Evolutionary conservation across 1,140 invertebrate genomes (phyloP).

Genomic region (Drosophila erecta): DNA sequence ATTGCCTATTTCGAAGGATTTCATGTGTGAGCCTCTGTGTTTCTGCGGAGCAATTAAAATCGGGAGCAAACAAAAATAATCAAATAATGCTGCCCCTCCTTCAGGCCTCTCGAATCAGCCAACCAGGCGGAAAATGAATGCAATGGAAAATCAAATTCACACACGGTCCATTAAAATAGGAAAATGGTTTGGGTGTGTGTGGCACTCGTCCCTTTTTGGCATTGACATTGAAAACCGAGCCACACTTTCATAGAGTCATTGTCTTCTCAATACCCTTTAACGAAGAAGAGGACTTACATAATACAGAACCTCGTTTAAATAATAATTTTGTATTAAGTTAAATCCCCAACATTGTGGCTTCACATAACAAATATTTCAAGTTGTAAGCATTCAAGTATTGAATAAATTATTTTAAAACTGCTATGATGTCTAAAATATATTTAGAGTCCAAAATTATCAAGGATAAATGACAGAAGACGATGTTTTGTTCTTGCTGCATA

Average conservation of each 20-base stretch:
- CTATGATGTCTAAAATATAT: neutral
- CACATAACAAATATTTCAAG: too few relatives aligned
- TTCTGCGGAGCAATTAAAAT: conserved; percentile 19
- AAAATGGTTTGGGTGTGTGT: neutral
- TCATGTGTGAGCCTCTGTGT: neutral
- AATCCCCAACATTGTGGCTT: too few relatives aligned
- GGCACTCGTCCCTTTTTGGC: conserved; percentile 29
- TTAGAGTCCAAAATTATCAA: neutral
- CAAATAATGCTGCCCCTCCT: neutral
- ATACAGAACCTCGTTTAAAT: too few relatives aligned
- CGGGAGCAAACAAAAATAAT: conserved; percentile 7
- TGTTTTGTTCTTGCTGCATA: neutral
- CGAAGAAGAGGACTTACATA: too few relatives aligned
- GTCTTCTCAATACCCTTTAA: conserved; percentile 10
- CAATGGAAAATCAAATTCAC: conserved; percentile 53
- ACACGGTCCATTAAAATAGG: conserved; percentile 2
- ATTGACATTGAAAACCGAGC: conserved; percentile 33
- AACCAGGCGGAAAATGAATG: conserved; percentile 55
- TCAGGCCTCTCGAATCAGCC: conserved; percentile 20
- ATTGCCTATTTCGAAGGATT: conserved; percentile 23
- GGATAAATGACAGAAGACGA: neutral
- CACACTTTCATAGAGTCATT: conserved; percentile 3
- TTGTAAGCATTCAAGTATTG: too few relatives aligned
- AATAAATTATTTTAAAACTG: too few relatives aligned
- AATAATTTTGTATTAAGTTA: too few relatives aligned